Percentiles rank a stretch among this genome's conserved stretches.
phyloP scores from a whole-genome alignment of 1,140 invertebrate species.

The Aphis craccivora region DNA sequence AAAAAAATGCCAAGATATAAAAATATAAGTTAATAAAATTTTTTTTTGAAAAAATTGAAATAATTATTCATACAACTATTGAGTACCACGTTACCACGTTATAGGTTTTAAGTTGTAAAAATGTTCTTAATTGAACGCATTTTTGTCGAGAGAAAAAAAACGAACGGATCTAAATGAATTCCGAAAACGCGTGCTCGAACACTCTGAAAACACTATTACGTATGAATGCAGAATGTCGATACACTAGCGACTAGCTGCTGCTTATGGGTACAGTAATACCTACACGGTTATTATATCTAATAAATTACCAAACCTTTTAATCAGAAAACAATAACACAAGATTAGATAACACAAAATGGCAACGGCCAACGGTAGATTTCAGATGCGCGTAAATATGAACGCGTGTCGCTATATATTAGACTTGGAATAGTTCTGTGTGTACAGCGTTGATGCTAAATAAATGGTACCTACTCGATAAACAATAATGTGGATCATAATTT shows the following conservation, averaged over 20 bases:
- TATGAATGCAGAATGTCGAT: background rate
- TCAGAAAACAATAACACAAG: background rate
- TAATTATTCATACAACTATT: background rate
- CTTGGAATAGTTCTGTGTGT: background rate
- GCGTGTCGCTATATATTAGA: background rate
- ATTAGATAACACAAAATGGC: background rate
- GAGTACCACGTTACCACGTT: background rate
- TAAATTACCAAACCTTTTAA: background rate
- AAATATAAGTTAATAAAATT: background rate
- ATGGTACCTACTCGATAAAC: background rate
- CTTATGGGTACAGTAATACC: background rate
- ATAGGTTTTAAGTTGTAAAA: background rate
- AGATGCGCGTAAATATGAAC: background rate
- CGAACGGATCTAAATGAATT: background rate
- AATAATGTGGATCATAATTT: background rate
- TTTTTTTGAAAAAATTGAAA: background rate
- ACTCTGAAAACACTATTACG: background rate
- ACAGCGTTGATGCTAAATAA: too few relatives aligned
- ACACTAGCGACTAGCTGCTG: background rate
- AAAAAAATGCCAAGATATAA: background rate
- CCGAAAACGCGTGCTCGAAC: background rate
- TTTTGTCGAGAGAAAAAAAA: background rate
- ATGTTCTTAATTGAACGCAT: background rate
- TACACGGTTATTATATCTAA: background rate
- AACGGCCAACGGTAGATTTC: background rate